Evolutionary conservation across 2,888 invertebrate species (phyloP).

Genomic region (Conomelus anceps): DNA sequence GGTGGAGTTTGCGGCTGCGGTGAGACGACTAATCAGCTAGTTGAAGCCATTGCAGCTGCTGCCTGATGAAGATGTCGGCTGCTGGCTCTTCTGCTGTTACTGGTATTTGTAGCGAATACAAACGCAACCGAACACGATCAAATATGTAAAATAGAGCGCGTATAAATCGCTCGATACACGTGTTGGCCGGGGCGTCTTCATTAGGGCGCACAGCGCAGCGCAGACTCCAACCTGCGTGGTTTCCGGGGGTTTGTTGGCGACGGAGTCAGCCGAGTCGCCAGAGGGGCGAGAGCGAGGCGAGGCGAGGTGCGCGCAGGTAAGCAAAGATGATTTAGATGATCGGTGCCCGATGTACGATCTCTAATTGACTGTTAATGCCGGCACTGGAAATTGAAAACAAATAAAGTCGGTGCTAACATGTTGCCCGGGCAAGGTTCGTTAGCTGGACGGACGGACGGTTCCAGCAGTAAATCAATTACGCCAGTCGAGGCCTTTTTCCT

Average conservation of each 20-base stretch:
- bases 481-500: conserved; percentile 13
- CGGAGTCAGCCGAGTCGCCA: background rate
- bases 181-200: conserved; percentile 6
- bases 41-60: background rate
- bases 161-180: background rate
- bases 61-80: background rate
- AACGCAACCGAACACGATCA: background rate
- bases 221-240: background rate
- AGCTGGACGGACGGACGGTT: conserved; percentile 1
- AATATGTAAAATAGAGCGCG: conserved; percentile 10
- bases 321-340: conserved; percentile 7
- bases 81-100: background rate
- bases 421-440: conserved; percentile 18
- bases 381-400: conserved; percentile 24
- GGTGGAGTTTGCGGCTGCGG: background rate
- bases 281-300: background rate
- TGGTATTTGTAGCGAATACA: background rate
- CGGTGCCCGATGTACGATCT: conserved; percentile 1
- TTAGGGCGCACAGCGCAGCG: background rate
- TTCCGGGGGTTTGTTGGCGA: background rate
- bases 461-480: conserved; percentile 25
- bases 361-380: conserved; percentile 27
- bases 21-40: background rate
- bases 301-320: background rate
- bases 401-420: conserved; percentile 19